These are phyloP conservation scores for Ia io DNA, from an alignment of 2,113 vertebrate genomes.

Conservation along the genomic window DNA sequence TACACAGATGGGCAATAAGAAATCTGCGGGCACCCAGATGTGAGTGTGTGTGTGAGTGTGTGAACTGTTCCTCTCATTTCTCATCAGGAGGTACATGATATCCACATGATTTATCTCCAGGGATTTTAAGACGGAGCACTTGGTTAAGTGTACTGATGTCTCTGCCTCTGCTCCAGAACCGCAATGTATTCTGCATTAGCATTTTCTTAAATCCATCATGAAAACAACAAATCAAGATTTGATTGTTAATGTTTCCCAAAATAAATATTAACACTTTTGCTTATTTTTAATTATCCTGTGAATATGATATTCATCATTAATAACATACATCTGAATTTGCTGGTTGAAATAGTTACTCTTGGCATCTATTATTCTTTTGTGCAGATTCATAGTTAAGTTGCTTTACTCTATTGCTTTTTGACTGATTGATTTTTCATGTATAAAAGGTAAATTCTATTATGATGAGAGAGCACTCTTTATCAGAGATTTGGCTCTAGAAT, in stretches of 20 bases:
- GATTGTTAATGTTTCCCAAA: neutral
- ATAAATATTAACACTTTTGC: neutral
- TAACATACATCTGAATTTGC: neutral
- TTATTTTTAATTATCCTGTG: neutral
- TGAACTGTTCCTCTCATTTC: neutral
- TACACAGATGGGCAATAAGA: neutral
- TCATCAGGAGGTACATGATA: neutral
- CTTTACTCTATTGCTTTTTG: neutral
- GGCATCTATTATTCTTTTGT: neutral
- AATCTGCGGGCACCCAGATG: neutral
- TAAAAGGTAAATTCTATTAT: neutral
- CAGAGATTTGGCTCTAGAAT: neutral
- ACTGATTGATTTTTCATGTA: neutral
- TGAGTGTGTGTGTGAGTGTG: neutral
- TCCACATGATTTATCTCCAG: neutral
- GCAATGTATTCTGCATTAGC: neutral
- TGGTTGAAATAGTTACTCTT: neutral
- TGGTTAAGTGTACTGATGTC: neutral
- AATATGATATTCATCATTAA: neutral
- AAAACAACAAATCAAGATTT: neutral
- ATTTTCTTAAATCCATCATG: neutral
- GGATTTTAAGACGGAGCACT: neutral
- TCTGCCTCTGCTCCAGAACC: neutral
- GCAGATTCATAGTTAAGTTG: neutral
- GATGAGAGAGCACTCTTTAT: neutral